phyloP scores from a whole-genome alignment of 2,113 vertebrate species.

The Cyprinodon tularosa region DNA sequence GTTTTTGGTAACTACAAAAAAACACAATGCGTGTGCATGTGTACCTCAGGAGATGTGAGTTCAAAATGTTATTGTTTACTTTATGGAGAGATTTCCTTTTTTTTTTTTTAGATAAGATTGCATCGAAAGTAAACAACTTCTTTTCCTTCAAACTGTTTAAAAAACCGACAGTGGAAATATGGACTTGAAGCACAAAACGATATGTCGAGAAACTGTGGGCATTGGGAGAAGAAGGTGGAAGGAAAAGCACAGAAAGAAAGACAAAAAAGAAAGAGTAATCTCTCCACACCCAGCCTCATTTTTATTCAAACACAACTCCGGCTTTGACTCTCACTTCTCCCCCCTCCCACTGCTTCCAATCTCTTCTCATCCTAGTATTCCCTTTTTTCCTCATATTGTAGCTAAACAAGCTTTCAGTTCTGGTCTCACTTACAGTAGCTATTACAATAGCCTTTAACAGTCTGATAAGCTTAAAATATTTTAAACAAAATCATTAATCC shows the following conservation, averaged over 20 bases:
- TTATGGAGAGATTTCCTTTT: not conserved
- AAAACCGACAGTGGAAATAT: conserved; percentile 23
- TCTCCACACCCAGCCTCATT: conserved; percentile 66
- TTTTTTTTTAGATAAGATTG: conserved; percentile 6
- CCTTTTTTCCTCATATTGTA: conserved; percentile 38
- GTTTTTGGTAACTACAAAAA: conserved; percentile 1
- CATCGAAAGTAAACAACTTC: conserved; percentile 16
- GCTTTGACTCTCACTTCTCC: conserved; percentile 35
- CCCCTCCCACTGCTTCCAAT: conserved; percentile 26
- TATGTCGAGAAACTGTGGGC: conserved; percentile 42
- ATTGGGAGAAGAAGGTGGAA: conserved; percentile 39
- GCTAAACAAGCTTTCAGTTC: conserved; percentile 37
- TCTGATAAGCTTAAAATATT: conserved; percentile 12
- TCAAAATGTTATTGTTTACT: conserved; percentile 17
- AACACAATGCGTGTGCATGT: conserved; percentile 1
- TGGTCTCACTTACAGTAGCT: conserved; percentile 33
- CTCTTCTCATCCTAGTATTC: conserved; percentile 53
- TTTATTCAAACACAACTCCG: conserved; percentile 61
- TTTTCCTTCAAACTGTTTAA: conserved; percentile 31
- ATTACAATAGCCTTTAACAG: conserved; percentile 40
- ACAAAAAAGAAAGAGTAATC: conserved; percentile 60
- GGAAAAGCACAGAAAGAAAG: conserved; percentile 30
- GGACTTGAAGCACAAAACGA: conserved; percentile 45
- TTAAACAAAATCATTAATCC: conserved; percentile 53
- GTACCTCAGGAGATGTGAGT: conserved; percentile 19